Percentiles rank a stretch among this genome's conserved stretches.
phyloP scores from a whole-genome alignment of 37 sponge, comb jelly and placozoan species.

The Tethya wilhelma region DNA sequence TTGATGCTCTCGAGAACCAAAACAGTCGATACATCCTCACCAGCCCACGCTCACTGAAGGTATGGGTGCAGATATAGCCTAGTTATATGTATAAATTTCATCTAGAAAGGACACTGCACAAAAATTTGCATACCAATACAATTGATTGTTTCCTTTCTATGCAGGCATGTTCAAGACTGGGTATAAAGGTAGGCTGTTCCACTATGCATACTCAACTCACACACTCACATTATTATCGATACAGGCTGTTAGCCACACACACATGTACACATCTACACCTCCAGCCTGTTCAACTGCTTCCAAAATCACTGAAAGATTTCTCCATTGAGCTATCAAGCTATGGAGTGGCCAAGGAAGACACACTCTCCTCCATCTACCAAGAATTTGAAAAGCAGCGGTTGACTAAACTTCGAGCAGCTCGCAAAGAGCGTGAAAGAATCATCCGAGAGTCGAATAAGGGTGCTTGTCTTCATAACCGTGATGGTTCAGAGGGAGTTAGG shows the following conservation, averaged over 20 bases:
- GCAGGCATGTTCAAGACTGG: slow-evolving; percentile 47
- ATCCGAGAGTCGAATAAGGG: no score
- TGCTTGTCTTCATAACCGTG: no score
- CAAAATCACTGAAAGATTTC: slow-evolving; percentile 19
- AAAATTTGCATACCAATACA: neutral
- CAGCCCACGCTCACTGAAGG: slow-evolving; percentile 42
- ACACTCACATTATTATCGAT: no score
- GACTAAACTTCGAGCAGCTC: slow-evolving; percentile 3
- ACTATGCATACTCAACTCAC: no score
- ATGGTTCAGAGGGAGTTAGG: no score
- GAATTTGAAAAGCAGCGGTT: neutral
- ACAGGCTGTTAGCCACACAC: no score
- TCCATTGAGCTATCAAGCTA: no score
- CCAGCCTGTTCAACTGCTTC: slow-evolving; percentile 37
- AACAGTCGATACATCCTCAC: slow-evolving; percentile 52
- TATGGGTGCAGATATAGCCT: neutral
- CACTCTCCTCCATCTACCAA: neutral
- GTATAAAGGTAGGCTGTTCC: slow-evolving; percentile 58
- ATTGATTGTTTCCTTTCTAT: neutral
- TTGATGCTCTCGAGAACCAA: slow-evolving; percentile 8
- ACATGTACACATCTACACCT: neutral
- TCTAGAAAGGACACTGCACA: no score
- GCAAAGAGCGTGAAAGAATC: slow-evolving; percentile 15
- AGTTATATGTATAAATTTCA: neutral
- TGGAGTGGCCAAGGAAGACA: slow-evolving; percentile 5